These are phyloP conservation scores for Thera britannica DNA, from an alignment of 2,888 invertebrate species.

Conservation along the genomic window DNA sequence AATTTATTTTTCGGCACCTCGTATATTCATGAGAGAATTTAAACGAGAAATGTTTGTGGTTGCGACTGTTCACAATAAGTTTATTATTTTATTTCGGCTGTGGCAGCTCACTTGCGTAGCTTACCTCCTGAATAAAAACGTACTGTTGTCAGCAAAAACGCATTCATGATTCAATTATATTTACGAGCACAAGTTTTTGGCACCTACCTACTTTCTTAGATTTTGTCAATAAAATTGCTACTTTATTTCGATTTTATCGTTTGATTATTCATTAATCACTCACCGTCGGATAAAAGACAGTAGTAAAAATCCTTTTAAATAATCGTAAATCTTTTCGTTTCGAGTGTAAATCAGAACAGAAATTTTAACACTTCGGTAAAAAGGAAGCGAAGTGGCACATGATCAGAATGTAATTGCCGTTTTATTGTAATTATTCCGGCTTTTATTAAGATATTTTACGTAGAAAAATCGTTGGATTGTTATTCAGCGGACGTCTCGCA, in stretches of 20 bases:
- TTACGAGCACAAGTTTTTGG: conserved; percentile 40
- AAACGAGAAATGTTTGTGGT: conserved; percentile 35
- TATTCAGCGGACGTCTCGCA: conserved; percentile 77
- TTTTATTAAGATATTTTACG: conserved; percentile 81
- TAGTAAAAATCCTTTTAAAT: conserved; percentile 68
- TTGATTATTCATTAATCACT: conserved; percentile 35
- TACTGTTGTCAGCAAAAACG: conserved; percentile 25
- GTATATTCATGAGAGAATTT: conserved; percentile 41
- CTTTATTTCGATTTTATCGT: conserved; percentile 26
- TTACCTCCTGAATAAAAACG: conserved; percentile 23
- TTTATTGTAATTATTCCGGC: conserved; percentile 73
- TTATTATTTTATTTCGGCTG: conserved; percentile 32
- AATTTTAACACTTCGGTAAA: conserved; percentile 63
- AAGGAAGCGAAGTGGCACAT: conserved; percentile 74
- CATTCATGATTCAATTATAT: conserved; percentile 36
- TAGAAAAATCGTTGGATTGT: conserved; percentile 71
- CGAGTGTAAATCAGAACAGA: conserved; percentile 70
- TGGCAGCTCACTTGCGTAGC: conserved; percentile 15
- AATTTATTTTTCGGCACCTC: conserved; percentile 60
- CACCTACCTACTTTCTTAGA: conserved; percentile 34
- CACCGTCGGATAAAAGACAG: conserved; percentile 39
- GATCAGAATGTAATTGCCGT: conserved; percentile 78
- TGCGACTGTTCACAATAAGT: conserved; percentile 30
- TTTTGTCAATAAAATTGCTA: conserved; percentile 6
- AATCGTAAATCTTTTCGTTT: conserved; percentile 65